Base-by-base conservation (phyloP, 2,113 vertebrate genomes). In the Saccopteryx leptura region DNA sequence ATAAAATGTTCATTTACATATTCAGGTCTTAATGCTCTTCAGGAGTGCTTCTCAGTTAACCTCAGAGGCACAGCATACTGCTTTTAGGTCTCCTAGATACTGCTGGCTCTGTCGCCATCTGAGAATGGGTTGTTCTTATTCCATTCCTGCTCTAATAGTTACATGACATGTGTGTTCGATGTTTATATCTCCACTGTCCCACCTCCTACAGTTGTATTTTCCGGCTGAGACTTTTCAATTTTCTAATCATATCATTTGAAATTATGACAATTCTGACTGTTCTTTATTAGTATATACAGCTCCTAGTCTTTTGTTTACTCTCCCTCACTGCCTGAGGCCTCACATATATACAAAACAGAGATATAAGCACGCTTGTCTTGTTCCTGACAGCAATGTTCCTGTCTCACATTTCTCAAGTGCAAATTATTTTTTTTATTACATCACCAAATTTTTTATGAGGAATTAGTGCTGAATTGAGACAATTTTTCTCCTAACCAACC, bases 141-240 rank as follows among this genome's bases (percentile, higher is more conserved):
- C 33, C 5, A 1, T 2, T 9, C 24, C 19, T 58, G 39, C 21
- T 31, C 78, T 6, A 1, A 39, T 2, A 9, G 39, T 39, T 21
- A 4, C 54, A 24, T 0, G 11, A 26, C 0, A 1, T 4, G 3
- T 0, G 2, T 6, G 48, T 2, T 13, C 63, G 3, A 15, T 2
- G 28, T 0, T 1, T 2, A 2, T 2, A 5, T 2, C 52, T 28
- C 17, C n/a, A 9, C n/a, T 11, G 21, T 17, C 2, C 24, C 71
- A 5, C 52, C 18, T 21, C 56, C 58, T 4, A 1, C 28, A 72
- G 28, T 12, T 31, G 31, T 4, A 4, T 28, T 18, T 75, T 10
- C 48, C 5, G n/a, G 61, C 8, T 15, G 10, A 65, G 19, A 31
- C 68, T 76, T 82, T 50, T 15, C 60, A 26, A 33, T 69, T 52